Evolutionary conservation across 2,888 invertebrate genomes (phyloP).

Genomic region (Tromatobia lineatoria): DNA sequence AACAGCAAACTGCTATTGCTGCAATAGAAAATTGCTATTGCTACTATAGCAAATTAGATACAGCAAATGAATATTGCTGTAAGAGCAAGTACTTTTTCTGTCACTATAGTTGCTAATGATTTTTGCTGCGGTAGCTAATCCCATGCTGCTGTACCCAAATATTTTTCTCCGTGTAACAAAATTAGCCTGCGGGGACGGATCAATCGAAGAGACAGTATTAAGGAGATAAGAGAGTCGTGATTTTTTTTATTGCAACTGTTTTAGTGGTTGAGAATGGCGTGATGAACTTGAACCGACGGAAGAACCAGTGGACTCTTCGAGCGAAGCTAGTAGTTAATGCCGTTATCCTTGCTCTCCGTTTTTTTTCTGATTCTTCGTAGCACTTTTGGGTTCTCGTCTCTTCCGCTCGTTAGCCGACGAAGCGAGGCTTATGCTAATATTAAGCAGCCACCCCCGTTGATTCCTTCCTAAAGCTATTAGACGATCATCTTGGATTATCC

Average conservation of each 20-base stretch:
- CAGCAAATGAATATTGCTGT: too few species aligned
- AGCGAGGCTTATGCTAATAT: constrained; percentile 84
- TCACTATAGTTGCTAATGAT: too few species aligned
- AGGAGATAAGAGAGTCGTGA: constrained; percentile 24
- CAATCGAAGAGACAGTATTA: neutral
- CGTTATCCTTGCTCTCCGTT: constrained; percentile 50
- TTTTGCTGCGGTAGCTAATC: too few species aligned
- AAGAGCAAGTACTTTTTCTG: too few species aligned
- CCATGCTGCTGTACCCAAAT: too few species aligned
- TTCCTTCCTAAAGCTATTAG: constrained; percentile 85
- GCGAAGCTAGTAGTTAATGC: constrained; percentile 43
- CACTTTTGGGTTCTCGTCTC: constrained; percentile 83
- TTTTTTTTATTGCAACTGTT: constrained; percentile 4
- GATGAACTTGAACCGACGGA: constrained; percentile 25
- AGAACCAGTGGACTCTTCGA: neutral
- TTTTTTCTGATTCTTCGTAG: constrained; percentile 76
- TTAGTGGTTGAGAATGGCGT: constrained; percentile 9
- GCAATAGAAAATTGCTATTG: too few species aligned
- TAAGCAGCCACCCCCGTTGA: constrained; percentile 81
- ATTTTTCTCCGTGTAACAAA: neutral
- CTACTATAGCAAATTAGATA: too few species aligned
- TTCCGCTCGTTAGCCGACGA: constrained; percentile 82
- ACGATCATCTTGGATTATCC: constrained; percentile 85
- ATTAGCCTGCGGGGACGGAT: constrained; percentile 1
- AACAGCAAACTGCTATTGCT: too few species aligned